These are phyloP conservation scores for Exephanes ischioxanthus DNA, from an alignment of 2,888 invertebrate species.

Conservation along the genomic window DNA sequence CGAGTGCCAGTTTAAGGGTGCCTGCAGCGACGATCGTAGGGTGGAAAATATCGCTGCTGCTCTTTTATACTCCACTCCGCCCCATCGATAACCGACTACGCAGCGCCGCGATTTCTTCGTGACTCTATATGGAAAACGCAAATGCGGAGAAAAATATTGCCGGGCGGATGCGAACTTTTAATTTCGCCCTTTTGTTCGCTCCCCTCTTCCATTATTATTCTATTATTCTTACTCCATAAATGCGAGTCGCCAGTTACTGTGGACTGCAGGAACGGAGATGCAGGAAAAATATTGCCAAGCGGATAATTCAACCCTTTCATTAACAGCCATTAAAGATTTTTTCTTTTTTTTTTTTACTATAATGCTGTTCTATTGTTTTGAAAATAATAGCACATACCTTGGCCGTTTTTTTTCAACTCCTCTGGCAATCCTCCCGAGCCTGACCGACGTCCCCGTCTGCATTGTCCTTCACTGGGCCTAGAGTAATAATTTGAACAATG, in stretches of 20 bases:
- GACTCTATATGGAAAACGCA: background rate
- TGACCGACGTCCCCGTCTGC: background rate
- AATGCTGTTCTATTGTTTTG: background rate
- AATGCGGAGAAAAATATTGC: slow-evolving; percentile 12
- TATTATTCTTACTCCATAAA: slow-evolving; percentile 4
- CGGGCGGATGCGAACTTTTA: slow-evolving; percentile 7
- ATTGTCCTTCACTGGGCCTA: too few species aligned
- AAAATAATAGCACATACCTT: background rate
- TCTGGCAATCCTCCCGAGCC: background rate
- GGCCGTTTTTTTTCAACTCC: background rate
- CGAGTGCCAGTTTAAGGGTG: background rate
- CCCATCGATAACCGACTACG: slow-evolving; percentile 13
- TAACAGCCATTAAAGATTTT: background rate
- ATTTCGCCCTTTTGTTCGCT: slow-evolving; percentile 16
- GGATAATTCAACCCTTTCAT: slow-evolving; percentile 11
- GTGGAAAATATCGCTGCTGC: slow-evolving; percentile 6
- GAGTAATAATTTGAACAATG: too few species aligned
- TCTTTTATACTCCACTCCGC: slow-evolving; percentile 3
- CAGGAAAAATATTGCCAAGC: background rate
- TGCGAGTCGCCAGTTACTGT: background rate
- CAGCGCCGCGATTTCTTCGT: background rate
- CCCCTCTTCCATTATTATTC: background rate
- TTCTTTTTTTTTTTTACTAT: background rate
- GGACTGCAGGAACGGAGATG: background rate
- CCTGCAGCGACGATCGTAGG: background rate